These are phyloP conservation scores for Ceratina australensis DNA, from an alignment of 1,140 invertebrate species.

Conservation along the genomic window DNA sequence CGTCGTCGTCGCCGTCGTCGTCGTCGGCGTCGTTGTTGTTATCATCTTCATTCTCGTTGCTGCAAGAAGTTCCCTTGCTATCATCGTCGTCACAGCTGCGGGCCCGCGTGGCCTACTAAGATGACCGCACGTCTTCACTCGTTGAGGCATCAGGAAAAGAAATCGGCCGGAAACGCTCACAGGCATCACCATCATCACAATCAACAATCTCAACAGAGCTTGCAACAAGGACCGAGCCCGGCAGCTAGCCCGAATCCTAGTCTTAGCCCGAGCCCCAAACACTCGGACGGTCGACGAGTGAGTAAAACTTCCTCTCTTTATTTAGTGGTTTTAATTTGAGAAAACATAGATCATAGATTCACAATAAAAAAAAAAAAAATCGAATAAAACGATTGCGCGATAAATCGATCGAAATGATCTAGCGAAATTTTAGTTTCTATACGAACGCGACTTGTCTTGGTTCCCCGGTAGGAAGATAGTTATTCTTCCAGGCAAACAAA, in stretches of 20 bases:
- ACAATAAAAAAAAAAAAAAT: no score
- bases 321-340: accelerated
- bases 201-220: slow-evolving; percentile 68
- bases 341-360: neutral
- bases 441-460: no score
- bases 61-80: neutral
- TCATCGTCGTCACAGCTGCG: slow-evolving; percentile 46
- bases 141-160: slow-evolving; percentile 78
- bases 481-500: slow-evolving; percentile 87
- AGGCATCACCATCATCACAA: slow-evolving; percentile 67
- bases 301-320: slow-evolving; percentile 55
- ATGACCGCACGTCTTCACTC: slow-evolving; percentile 79
- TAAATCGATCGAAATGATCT: no score
- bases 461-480: neutral
- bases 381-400: no score
- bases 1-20: neutral
- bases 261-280: slow-evolving; percentile 76
- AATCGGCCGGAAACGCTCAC: slow-evolving; percentile 67
- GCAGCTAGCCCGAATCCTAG: slow-evolving; percentile 74
- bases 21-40: slow-evolving; percentile 8
- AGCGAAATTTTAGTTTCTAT: no score
- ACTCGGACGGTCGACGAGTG: slow-evolving; percentile 78
- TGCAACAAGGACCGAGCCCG: slow-evolving; percentile 70
- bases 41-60: no score
- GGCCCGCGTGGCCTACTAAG: slow-evolving; percentile 75